Conservation (phyloP, 2,888 invertebrate species). For the Leucozona laternaria region DNA sequence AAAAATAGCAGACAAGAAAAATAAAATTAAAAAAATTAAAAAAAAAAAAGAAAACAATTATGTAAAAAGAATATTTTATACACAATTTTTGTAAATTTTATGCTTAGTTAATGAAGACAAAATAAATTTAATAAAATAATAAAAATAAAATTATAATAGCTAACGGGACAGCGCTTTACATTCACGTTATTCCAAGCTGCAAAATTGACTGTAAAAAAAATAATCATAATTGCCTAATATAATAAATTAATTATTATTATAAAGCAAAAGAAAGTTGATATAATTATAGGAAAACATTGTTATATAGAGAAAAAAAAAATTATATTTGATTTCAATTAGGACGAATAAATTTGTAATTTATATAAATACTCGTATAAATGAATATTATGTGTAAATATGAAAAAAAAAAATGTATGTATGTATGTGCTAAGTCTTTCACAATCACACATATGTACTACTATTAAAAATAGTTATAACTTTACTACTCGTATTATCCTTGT, state of each 20-base stretch:
- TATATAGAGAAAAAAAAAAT: conserved; percentile 37
- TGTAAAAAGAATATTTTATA: conserved; percentile 73
- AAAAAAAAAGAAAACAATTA: conserved; percentile 50
- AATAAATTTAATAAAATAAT: not conserved
- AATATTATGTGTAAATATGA: conserved; percentile 68
- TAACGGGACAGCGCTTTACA: conserved; percentile 67
- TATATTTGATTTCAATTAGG: conserved; percentile 69
- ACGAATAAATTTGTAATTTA: conserved; percentile 67
- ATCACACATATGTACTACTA: conserved; percentile 49
- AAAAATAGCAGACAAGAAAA: conserved; percentile 22
- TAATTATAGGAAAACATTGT: conserved; percentile 43
- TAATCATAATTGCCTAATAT: conserved; percentile 34
- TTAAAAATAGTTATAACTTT: conserved; percentile 41
- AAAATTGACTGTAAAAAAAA: conserved; percentile 70
- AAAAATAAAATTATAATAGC: conserved; percentile 16
- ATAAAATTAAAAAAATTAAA: not conserved
- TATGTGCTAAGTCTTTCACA: conserved; percentile 51
- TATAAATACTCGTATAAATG: conserved; percentile 33
- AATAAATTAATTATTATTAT: conserved; percentile 13
- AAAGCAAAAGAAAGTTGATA: conserved; percentile 28
- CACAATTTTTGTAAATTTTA: conserved; percentile 74
- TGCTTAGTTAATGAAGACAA: conserved; percentile 70
- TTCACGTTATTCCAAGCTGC: conserved; percentile 67
- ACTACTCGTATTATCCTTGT: conserved; percentile 50
- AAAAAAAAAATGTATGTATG: conserved; percentile 25